A percentile compares a stretch with the other conserved stretches of the same genome.
Conservation (phyloP, 2,797 vertebrate species). For the Alca torda region DNA sequence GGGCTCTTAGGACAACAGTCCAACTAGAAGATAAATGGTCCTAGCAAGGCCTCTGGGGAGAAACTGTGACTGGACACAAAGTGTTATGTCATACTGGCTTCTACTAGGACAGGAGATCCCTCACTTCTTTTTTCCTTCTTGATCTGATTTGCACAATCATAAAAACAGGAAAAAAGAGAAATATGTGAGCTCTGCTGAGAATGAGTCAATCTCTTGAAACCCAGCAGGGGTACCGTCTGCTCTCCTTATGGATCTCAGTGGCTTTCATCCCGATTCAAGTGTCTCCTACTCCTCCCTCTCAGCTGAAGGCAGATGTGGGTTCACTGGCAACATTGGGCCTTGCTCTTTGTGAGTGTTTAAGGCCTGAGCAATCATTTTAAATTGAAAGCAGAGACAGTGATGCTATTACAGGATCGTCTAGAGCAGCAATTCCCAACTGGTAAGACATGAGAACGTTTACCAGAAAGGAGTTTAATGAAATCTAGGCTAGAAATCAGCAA, state of each 20-base stretch:
- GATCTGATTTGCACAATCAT: not conserved
- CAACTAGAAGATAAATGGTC: not conserved
- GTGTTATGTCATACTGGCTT: not conserved
- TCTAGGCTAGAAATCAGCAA: not conserved
- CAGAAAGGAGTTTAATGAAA: not conserved
- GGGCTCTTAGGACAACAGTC: not conserved
- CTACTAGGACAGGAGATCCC: not conserved
- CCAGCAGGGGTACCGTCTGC: slow-evolving; percentile 43
- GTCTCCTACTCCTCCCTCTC: slow-evolving; percentile 36
- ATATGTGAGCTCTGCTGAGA: not conserved
- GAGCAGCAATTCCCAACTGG: slow-evolving; percentile 20
- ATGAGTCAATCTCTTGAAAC: slow-evolving; percentile 37
- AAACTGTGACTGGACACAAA: not conserved
- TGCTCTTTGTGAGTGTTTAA: slow-evolving; percentile 44
- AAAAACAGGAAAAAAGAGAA: not conserved
- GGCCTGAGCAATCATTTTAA: slow-evolving; percentile 47
- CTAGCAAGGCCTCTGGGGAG: not conserved
- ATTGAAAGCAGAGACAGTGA: slow-evolving; percentile 36
- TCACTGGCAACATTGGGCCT: slow-evolving; percentile 21
- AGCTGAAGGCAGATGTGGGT: slow-evolving; percentile 54
- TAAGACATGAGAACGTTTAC: slow-evolving; percentile 22
- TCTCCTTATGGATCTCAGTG: slow-evolving; percentile 45
- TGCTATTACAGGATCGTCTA: slow-evolving; percentile 47
- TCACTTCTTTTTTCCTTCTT: not conserved
- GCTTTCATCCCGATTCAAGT: slow-evolving; percentile 37